Conservation (phyloP, 2,113 vertebrate genomes). For the Paramormyrops kingsleyae region DNA sequence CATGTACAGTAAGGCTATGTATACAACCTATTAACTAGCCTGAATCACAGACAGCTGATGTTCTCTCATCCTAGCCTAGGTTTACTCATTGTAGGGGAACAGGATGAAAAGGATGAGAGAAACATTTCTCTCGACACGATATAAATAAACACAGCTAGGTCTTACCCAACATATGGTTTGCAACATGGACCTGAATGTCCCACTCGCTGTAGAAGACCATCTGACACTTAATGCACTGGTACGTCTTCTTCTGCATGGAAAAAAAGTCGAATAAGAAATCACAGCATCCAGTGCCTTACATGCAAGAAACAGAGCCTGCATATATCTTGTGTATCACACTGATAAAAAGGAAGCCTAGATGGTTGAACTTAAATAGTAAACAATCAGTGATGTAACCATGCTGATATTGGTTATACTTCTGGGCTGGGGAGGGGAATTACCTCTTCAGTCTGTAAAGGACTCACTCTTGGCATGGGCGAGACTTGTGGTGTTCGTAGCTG, state of each 20-base stretch:
- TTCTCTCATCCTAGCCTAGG: neutral
- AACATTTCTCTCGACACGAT: neutral
- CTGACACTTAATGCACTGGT: conserved; percentile 99
- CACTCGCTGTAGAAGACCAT: conserved; percentile 99
- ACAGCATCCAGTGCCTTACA: neutral
- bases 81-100: neutral
- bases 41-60: neutral
- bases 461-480: conserved; percentile 93
- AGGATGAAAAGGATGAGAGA: neutral
- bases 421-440: conserved; percentile 54
- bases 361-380: neutral
- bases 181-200: conserved; percentile 99
- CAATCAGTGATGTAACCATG: neutral
- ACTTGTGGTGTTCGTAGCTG: conserved; percentile 92
- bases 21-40: neutral
- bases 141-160: conserved; percentile 18
- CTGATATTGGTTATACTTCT: conserved; percentile 3
- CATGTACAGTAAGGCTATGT: neutral
- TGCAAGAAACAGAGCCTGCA: neutral
- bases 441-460: conserved; percentile 95
- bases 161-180: conserved; percentile 99
- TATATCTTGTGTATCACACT: neutral
- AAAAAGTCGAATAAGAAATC: neutral
- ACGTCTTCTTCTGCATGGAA: conserved; percentile 89
- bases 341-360: neutral